phyloP scores from a whole-genome alignment of 2,888 invertebrate genomes.

The Philaethria dido region DNA sequence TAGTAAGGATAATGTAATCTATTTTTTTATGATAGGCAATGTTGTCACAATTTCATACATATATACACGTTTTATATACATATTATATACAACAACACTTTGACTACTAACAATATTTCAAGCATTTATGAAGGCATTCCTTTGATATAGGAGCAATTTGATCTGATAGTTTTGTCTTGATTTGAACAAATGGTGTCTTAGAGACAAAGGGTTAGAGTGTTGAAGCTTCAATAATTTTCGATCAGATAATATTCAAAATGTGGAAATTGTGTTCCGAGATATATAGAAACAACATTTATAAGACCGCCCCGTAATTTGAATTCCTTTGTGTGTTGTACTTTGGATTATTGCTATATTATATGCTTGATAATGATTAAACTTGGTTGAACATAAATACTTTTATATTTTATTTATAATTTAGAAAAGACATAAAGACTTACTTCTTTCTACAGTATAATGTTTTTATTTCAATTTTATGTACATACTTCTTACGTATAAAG shows the following conservation, averaged over 20 bases:
- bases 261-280: conserved; percentile 21
- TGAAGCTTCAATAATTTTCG: conserved; percentile 30
- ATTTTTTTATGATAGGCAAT: too few relatives aligned
- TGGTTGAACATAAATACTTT: too few relatives aligned
- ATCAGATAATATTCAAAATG: conserved; percentile 23
- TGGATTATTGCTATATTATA: background rate
- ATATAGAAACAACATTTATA: conserved; percentile 22
- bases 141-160: conserved; percentile 38
- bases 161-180: conserved; percentile 44
- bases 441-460: too few relatives aligned
- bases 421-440: too few relatives aligned
- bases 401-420: too few relatives aligned
- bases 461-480: too few relatives aligned
- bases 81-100: background rate
- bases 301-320: conserved; percentile 25
- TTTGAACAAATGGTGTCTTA: conserved; percentile 55
- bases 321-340: conserved; percentile 13
- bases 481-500: too few relatives aligned
- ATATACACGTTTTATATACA: background rate
- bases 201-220: conserved; percentile 36
- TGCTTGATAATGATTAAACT: background rate
- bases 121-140: conserved; percentile 11
- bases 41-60: background rate
- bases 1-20: too few relatives aligned
- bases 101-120: background rate